Conservation (phyloP, 2,113 vertebrate genomes). For the Dicrurus megarhynchus region DNA sequence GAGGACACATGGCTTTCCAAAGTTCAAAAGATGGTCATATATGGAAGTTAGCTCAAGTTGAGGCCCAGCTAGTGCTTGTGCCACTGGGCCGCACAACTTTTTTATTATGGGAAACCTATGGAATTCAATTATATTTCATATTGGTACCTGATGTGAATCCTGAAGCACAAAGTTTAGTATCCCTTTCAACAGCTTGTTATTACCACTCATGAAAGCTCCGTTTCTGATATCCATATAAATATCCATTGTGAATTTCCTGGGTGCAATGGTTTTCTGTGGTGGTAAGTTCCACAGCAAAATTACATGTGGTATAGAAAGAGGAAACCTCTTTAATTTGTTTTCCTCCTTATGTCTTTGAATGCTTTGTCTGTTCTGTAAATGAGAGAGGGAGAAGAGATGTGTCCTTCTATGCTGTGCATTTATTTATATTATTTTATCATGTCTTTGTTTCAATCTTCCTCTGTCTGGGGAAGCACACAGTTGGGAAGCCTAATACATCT, state of each 20-base stretch:
- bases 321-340: background rate
- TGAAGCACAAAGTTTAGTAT: background rate
- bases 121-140: background rate
- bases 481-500: background rate
- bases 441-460: background rate
- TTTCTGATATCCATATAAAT: background rate
- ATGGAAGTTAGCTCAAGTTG: background rate
- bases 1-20: background rate
- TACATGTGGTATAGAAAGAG: background rate
- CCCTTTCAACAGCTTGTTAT: background rate
- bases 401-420: background rate
- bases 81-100: background rate
- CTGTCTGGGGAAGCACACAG: background rate
- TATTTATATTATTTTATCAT: background rate
- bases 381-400: background rate
- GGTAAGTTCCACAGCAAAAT: background rate
- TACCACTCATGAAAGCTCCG: background rate
- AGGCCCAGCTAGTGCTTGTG: rapidly evolving
- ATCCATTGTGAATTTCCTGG: background rate
- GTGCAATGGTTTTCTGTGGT: background rate
- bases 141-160: background rate
- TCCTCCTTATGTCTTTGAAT: background rate
- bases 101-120: background rate
- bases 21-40: background rate
- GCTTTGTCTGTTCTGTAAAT: background rate